Conservation (phyloP, 1,140 invertebrate genomes). For the Drosophila sulfurigaster region DNA sequence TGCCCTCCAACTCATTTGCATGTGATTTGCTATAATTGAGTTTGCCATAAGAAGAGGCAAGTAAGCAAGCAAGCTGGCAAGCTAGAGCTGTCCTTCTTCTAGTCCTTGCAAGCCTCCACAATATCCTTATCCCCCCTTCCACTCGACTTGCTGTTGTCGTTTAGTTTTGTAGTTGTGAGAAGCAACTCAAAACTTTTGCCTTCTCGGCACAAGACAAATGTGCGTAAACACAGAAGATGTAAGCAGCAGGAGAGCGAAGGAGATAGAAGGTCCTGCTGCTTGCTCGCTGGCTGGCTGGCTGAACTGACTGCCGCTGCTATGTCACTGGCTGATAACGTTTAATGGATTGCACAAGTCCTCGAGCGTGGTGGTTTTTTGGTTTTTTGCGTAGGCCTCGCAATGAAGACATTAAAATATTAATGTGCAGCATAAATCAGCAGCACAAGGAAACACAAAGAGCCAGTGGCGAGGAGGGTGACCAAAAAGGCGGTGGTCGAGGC, state of each 20-base stretch:
- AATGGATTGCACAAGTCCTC: conserved; percentile 70
- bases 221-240: conserved; percentile 57
- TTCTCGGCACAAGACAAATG: conserved; percentile 63
- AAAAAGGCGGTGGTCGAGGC: background rate
- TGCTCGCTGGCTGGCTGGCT: conserved; percentile 39
- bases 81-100: background rate
- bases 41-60: conserved; percentile 57
- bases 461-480: background rate
- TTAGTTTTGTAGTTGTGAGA: conserved; percentile 49
- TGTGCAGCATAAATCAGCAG: conserved; percentile 77
- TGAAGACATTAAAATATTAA: conserved; percentile 84
- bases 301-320: conserved; percentile 51
- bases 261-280: conserved; percentile 21
- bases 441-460: background rate
- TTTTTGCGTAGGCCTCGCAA: conserved; percentile 62
- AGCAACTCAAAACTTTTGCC: conserved; percentile 60
- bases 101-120: background rate
- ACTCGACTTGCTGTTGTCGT: background rate
- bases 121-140: background rate
- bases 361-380: conserved; percentile 53
- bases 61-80: conserved; percentile 13
- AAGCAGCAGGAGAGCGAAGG: background rate
- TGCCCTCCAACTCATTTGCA: conserved; percentile 70
- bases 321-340: conserved; percentile 78
- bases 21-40: conserved; percentile 79